Base-by-base conservation (phyloP, 2,797 vertebrate species). In the Pristis pectinata region DNA sequence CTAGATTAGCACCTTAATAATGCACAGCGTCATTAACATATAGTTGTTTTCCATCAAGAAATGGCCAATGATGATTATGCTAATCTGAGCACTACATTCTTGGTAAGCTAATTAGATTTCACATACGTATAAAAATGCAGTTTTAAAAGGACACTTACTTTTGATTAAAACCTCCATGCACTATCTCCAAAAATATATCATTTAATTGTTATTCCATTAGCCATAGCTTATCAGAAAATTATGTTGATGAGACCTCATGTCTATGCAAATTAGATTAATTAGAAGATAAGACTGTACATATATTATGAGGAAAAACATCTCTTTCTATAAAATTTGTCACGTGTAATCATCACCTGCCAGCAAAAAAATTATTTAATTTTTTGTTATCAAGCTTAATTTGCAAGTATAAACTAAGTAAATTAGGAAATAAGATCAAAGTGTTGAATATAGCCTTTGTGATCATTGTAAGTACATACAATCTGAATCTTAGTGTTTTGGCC, bases 191-290 rank as follows among this genome's bases (percentile, higher is more conserved):
- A 67, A 67, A 7, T 37, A 67, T 3, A 22, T 13, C 13, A n/a
- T 67, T 41, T 91, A 41, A 41, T 91, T 41, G 87, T 64, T 67
- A 91, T 91, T 91, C 87, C 59, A 41, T 91, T 91, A 67, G 87
- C 15, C 2, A 24, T 34, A 44, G 44, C 41, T 93, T 93, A 93
- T 24, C 37, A 72, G 41, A 3, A 67, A 72, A 53, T 74, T 74
- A 72, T 93, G 41, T 44, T 93, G 92, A 93, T 93, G 41, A 44
- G 92, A 53, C 70, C 4, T 74, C 37, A 93, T 4, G 22, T 72
- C 67, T 41, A 93, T 93, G 91, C 27, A 93, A 53, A 93, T 74
- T 93, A 30, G 67, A 70, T 93, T 93, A 93, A 93, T 72, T 93
- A 15, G 41, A 74, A 74, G 27, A 24, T 74, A 74, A 41, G 44